Evolutionary conservation across 2,888 invertebrate species (phyloP).

Genomic region (Drosophila barbarae): DNA sequence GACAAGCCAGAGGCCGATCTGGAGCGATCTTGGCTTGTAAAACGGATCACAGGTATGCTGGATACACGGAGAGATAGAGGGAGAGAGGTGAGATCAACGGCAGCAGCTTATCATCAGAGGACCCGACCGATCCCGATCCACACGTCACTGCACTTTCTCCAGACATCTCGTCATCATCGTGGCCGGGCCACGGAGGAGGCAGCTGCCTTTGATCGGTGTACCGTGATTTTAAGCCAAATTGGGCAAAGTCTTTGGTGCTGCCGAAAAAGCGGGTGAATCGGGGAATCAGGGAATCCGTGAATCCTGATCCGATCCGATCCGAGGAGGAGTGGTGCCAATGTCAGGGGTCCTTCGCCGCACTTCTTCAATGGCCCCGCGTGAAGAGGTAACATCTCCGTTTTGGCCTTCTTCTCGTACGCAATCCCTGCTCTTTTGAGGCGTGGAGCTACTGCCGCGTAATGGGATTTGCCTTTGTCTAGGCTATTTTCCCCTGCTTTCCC

Average conservation of each 20-base stretch:
- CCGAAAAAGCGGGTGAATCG: slow-evolving; percentile 12
- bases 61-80: not conserved
- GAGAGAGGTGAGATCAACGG: slow-evolving; percentile 76
- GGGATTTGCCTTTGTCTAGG: slow-evolving; percentile 62
- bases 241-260: slow-evolving; percentile 58
- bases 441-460: slow-evolving; percentile 71
- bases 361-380: slow-evolving; percentile 75
- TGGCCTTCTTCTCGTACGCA: slow-evolving; percentile 7
- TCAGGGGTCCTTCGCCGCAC: slow-evolving; percentile 67
- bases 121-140: slow-evolving; percentile 44
- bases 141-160: slow-evolving; percentile 72
- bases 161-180: slow-evolving; percentile 51
- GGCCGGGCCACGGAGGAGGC: slow-evolving; percentile 40
- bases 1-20: slow-evolving; percentile 62
- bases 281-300: slow-evolving; percentile 1
- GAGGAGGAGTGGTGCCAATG: slow-evolving; percentile 54
- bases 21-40: slow-evolving; percentile 65
- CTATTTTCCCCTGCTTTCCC: slow-evolving; percentile 22
- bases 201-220: slow-evolving; percentile 76
- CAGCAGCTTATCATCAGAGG: slow-evolving; percentile 51
- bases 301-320: slow-evolving; percentile 24
- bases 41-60: slow-evolving; percentile 69
- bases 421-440: slow-evolving; percentile 63
- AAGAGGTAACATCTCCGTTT: slow-evolving; percentile 70
- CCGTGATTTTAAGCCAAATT: slow-evolving; percentile 78